These are phyloP conservation scores for Oryzias curvinotus DNA, from an alignment of 2,113 vertebrate genomes.

Conservation along the genomic window DNA sequence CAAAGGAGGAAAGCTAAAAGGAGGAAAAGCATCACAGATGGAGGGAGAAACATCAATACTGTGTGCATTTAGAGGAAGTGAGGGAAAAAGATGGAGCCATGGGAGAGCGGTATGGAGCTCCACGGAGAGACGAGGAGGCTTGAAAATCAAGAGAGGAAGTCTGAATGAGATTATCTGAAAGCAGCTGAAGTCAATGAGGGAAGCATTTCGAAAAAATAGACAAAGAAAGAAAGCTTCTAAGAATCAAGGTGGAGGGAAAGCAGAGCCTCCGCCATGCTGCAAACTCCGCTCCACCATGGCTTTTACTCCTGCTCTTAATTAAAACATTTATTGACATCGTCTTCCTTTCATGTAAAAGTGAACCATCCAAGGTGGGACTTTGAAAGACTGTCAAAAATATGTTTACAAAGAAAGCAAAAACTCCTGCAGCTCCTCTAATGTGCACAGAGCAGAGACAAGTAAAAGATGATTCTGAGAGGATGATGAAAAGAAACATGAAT, in stretches of 20 bases:
- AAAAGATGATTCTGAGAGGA: too few relatives aligned
- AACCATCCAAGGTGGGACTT: conserved; percentile 9
- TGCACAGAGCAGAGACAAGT: not conserved
- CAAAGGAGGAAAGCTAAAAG: conserved; percentile 68
- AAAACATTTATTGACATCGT: conserved; percentile 33
- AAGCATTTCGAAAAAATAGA: conserved; percentile 54
- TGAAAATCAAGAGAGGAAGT: conserved; percentile 66
- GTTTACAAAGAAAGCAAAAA: not conserved
- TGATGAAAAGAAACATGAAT: too few relatives aligned
- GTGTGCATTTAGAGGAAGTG: conserved; percentile 64
- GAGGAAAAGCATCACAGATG: conserved; percentile 67
- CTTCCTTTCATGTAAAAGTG: conserved; percentile 14
- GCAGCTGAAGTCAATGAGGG: conserved; percentile 68
- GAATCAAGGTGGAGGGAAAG: conserved; percentile 40
- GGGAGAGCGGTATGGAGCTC: conserved; percentile 54
- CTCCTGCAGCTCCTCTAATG: not conserved
- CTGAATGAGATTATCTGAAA: conserved; percentile 73
- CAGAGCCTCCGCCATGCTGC: conserved; percentile 14
- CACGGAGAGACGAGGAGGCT: conserved; percentile 54
- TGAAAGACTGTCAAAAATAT: not conserved
- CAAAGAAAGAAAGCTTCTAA: conserved; percentile 58
- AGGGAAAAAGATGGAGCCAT: conserved; percentile 55
- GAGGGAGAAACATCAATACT: conserved; percentile 72
- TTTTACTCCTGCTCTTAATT: conserved; percentile 21
- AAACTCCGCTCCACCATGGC: conserved; percentile 21